Conservation (phyloP, 2,888 invertebrate species). For the Ernsta delagoae region DNA sequence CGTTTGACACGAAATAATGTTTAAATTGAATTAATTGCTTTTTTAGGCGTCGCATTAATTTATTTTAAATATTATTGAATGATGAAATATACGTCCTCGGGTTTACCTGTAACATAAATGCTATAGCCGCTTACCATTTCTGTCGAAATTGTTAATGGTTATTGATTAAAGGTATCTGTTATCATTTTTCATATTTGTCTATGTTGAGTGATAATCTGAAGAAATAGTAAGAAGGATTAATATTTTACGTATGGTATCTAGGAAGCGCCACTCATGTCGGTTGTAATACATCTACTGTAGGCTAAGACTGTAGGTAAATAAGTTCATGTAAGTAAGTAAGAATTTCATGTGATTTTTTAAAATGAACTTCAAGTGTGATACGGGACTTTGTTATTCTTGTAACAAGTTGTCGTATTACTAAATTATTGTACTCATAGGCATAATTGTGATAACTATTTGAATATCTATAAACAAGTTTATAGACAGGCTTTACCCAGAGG, state of each 20-base stretch:
- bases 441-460: background rate
- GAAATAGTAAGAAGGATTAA: background rate
- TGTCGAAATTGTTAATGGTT: conserved; percentile 14
- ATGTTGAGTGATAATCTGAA: background rate
- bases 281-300: too few species aligned
- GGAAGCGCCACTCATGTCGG: too few species aligned
- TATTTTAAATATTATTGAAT: conserved; percentile 33
- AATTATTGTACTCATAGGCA: background rate
- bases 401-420: background rate
- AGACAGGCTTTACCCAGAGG: background rate
- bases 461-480: background rate
- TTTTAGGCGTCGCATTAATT: conserved; percentile 25
- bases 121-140: conserved; percentile 6
- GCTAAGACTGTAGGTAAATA: too few species aligned
- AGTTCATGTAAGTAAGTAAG: too few species aligned
- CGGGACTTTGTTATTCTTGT: too few species aligned
- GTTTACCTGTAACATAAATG: conserved; percentile 25
- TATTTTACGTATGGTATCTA: background rate
- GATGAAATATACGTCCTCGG: conserved; percentile 23
- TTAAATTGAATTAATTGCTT: conserved; percentile 32
- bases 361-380: too few species aligned
- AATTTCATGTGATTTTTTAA: too few species aligned
- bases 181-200: conserved; percentile 8
- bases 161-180: conserved; percentile 9
- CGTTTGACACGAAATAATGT: conserved; percentile 42